A percentile compares a stretch with the other conserved stretches of the same genome.
phyloP scores from a whole-genome alignment of 2,113 vertebrate genomes.

The Machaerirhynchus nigripectus region DNA sequence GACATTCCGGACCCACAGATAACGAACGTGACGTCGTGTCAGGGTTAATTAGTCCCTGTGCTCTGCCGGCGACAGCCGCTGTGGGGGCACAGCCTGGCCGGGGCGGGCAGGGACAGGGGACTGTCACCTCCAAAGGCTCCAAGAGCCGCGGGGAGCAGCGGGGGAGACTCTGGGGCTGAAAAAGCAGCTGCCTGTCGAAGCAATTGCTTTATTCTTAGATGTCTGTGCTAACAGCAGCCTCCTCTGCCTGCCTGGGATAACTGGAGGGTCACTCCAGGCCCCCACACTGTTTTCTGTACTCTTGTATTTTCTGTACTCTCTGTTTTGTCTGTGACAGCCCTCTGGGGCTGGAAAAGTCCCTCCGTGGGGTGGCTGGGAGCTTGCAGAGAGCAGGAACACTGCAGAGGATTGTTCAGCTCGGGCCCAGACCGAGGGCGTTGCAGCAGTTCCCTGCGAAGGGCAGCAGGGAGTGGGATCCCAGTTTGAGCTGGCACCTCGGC shows the following conservation, averaged over 20 bases:
- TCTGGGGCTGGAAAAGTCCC: not conserved
- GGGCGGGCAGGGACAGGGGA: not conserved
- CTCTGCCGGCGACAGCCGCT: not conserved
- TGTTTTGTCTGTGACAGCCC: not conserved
- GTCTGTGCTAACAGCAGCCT: not conserved
- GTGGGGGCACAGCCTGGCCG: no score
- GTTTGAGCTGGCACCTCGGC: rapidly evolving
- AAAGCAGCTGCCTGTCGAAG: not conserved
- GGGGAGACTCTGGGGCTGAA: not conserved
- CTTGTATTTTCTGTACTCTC: not conserved
- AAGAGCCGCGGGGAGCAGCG: rapidly evolving
- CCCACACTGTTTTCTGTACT: not conserved
- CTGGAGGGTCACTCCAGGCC: not conserved
- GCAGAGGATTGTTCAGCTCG: not conserved
- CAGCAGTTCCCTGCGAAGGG: not conserved
- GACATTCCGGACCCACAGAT: not conserved
- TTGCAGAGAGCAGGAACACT: not conserved
- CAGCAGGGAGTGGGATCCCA: rapidly evolving
- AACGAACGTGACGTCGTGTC: not conserved
- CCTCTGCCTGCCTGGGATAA: not conserved
- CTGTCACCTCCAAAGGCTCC: not conserved
- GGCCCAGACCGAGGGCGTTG: not conserved
- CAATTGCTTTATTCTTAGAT: not conserved
- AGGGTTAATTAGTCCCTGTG: constrained; percentile 18
- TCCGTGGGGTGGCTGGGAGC: not conserved